These are phyloP conservation scores for Cordilura impudica DNA, from an alignment of 2,888 invertebrate genomes.

Conservation along the genomic window DNA sequence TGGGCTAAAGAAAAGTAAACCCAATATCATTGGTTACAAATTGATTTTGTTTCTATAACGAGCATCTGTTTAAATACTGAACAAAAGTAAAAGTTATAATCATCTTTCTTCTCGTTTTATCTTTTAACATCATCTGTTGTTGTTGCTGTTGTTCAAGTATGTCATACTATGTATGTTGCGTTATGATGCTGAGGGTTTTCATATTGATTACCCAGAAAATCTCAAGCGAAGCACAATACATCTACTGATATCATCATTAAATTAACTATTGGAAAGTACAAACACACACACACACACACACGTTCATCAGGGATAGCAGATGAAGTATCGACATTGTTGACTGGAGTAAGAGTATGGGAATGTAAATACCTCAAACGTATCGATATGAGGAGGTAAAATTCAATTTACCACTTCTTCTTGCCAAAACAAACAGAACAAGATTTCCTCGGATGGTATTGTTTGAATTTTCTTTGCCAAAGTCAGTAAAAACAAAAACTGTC, in stretches of 20 bases:
- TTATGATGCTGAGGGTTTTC: neutral
- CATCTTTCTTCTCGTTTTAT: neutral
- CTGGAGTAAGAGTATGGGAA: neutral
- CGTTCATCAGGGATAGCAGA: neutral
- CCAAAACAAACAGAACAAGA: neutral
- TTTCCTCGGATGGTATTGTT: neutral
- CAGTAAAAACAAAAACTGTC: too few relatives aligned
- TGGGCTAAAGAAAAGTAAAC: too few relatives aligned
- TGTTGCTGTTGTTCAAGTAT: neutral
- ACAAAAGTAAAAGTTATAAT: neutral
- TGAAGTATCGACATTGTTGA: neutral
- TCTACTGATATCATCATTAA: slow-evolving; percentile 34
- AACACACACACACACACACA: neutral
- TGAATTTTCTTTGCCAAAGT: neutral
- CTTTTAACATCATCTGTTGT: neutral
- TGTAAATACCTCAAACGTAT: neutral
- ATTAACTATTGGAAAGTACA: slow-evolving; percentile 21
- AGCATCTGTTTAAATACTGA: neutral
- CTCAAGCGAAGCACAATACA: neutral
- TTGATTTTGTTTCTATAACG: slow-evolving; percentile 32
- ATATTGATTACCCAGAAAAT: neutral
- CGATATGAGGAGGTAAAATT: neutral
- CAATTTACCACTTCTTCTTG: neutral
- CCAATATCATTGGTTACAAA: slow-evolving; percentile 38
- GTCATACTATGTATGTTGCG: neutral